Evolutionary conservation across 2,113 vertebrate genomes (phyloP).

Genomic region (Chaenogobius annularis): DNA sequence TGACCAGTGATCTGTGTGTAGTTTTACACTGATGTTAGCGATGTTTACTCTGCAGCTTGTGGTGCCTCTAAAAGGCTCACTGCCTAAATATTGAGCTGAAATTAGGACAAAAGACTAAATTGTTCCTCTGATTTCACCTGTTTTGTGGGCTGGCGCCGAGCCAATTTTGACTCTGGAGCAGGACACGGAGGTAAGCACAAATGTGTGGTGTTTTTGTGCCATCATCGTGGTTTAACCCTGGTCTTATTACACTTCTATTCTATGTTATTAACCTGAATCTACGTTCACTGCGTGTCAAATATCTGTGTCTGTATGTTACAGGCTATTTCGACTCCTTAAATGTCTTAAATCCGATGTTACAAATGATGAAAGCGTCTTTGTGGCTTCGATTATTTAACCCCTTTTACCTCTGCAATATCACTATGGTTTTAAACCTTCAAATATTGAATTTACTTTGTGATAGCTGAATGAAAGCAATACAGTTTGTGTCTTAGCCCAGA

Average conservation of each 20-base stretch:
- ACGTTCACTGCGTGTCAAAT: neutral
- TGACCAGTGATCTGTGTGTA: conserved; percentile 19
- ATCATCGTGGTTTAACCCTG: neutral
- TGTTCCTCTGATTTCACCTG: conserved; percentile 20
- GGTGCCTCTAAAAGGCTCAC: conserved; percentile 20
- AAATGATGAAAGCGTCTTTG: neutral
- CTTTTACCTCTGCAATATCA: neutral
- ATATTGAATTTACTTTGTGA: neutral
- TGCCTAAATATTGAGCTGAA: conserved; percentile 50
- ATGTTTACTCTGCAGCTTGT: conserved; percentile 47
- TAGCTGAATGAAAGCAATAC: neutral
- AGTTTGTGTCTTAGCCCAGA: neutral
- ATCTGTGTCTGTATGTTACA: neutral
- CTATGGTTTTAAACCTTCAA: neutral
- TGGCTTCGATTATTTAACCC: neutral
- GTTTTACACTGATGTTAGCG: conserved; percentile 33
- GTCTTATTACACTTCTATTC: no score
- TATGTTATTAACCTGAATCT: neutral
- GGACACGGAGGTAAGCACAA: conserved; percentile 68
- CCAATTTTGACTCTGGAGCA: conserved; percentile 74
- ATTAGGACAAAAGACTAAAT: neutral
- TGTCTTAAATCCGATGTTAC: neutral
- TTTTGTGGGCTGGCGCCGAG: conserved; percentile 55
- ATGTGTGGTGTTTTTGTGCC: neutral
- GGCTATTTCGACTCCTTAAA: neutral